Conservation (phyloP, 1,140 invertebrate species). For the Pseudobourletiella spinata region DNA sequence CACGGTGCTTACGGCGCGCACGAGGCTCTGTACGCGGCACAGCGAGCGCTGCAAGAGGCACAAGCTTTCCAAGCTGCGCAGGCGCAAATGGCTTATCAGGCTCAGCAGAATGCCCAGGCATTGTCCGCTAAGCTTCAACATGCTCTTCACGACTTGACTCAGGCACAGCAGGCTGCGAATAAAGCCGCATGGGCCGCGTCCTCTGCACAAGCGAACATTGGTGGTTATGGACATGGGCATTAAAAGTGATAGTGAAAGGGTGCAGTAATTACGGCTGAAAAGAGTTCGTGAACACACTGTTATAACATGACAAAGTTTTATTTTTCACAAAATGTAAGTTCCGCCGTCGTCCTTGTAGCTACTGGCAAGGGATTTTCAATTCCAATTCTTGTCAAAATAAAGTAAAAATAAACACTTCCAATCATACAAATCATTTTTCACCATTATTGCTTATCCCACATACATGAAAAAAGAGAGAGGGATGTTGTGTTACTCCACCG, state of each 20-base stretch:
- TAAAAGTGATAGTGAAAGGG: no score
- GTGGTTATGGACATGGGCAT: constrained; percentile 16
- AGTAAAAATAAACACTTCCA: neutral
- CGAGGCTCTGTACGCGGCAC: constrained; percentile 15
- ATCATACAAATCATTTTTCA: no score
- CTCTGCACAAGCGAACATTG: constrained; percentile 16
- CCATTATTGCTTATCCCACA: no score
- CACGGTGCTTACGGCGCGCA: constrained; percentile 19
- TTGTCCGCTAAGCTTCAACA: constrained; percentile 16
- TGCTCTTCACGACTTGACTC: constrained; percentile 17
- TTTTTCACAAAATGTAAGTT: no score
- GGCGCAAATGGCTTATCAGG: constrained; percentile 25
- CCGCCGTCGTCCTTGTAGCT: no score
- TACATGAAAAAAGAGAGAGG: no score
- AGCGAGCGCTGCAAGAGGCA: constrained; percentile 14
- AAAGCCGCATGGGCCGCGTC: constrained; percentile 24
- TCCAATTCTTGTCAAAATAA: no score
- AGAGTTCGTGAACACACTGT: no score
- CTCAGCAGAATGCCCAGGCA: constrained; percentile 25
- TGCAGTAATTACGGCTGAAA: neutral
- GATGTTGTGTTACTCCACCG: no score
- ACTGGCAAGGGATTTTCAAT: no score
- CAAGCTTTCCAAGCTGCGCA: constrained; percentile 11
- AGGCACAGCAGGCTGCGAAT: constrained; percentile 16
- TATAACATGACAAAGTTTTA: no score